Evolutionary conservation across 2,113 vertebrate genomes (phyloP).

Genomic region (Panurus biarmicus): DNA sequence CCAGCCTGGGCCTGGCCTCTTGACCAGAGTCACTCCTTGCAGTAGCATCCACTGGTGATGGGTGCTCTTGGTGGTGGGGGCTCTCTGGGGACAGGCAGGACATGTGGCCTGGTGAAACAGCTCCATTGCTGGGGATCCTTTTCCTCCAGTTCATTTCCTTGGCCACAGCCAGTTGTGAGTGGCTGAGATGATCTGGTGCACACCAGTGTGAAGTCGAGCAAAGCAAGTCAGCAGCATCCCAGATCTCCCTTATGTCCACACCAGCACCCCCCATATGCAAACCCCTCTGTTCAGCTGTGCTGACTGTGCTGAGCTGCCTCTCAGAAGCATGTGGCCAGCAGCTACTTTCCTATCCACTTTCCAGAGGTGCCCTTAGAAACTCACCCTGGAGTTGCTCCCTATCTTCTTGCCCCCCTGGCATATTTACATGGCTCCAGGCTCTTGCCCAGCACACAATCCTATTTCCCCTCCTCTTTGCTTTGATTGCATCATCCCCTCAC

Average conservation of each 20-base stretch:
- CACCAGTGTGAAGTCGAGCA: background rate
- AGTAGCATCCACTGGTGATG: background rate
- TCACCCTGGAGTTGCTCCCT: background rate
- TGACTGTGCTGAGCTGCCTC: background rate
- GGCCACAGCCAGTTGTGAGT: background rate
- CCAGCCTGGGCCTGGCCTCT: background rate
- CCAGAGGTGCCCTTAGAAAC: background rate
- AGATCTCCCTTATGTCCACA: background rate
- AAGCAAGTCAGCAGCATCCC: background rate
- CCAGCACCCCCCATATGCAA: background rate
- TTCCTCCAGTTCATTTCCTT: background rate
- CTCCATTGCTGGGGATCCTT: background rate
- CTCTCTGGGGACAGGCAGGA: background rate
- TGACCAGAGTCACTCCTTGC: rapidly evolving
- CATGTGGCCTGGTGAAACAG: background rate
- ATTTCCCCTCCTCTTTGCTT: background rate
- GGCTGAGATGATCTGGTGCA: background rate
- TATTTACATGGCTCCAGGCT: background rate
- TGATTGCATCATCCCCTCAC: background rate
- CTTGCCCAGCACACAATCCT: background rate
- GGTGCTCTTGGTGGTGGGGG: background rate
- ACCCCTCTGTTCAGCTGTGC: background rate
- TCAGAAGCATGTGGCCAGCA: background rate
- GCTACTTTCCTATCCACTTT: background rate
- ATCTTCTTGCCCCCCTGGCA: background rate